Evolutionary conservation across 2,888 invertebrate species (phyloP).

Genomic region (Acronicta alni): DNA sequence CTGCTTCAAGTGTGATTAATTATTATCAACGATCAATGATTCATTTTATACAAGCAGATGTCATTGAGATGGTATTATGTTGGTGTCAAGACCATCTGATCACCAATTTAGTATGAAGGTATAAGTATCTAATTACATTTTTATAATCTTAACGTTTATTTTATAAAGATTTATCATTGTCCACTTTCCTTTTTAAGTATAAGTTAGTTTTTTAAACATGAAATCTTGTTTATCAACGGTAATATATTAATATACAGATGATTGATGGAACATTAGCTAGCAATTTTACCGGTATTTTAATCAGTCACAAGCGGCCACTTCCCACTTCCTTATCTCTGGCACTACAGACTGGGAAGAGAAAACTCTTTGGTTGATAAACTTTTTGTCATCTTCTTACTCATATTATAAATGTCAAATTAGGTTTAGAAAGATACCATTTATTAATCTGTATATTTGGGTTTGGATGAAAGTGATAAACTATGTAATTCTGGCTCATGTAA

Average conservation of each 20-base stretch:
- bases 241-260: constrained; percentile 18
- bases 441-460: neutral
- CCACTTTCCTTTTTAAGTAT: neutral
- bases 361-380: constrained; percentile 22
- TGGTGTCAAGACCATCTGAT: constrained; percentile 10
- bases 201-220: constrained; percentile 1
- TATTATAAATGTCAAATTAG: constrained; percentile 14
- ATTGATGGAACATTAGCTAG: constrained; percentile 31
- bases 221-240: too few relatives aligned
- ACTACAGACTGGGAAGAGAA: constrained; percentile 25
- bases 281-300: constrained; percentile 34
- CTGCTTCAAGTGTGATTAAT: constrained; percentile 4
- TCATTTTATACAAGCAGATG: constrained; percentile 17
- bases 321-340: constrained; percentile 23
- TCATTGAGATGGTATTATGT: constrained; percentile 9
- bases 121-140: too few relatives aligned
- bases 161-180: too few relatives aligned
- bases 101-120: neutral
- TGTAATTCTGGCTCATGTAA: too few relatives aligned
- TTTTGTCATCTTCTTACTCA: constrained; percentile 17
- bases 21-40: constrained; percentile 5
- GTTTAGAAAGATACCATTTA: neutral
- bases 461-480: too few relatives aligned
- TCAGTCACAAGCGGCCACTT: constrained; percentile 28
- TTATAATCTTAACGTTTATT: too few relatives aligned